A percentile compares a stretch with the other conserved stretches of the same genome.
Evolutionary conservation across 2,113 vertebrate species (phyloP).

Genomic region (Salvelinus sp.): DNA sequence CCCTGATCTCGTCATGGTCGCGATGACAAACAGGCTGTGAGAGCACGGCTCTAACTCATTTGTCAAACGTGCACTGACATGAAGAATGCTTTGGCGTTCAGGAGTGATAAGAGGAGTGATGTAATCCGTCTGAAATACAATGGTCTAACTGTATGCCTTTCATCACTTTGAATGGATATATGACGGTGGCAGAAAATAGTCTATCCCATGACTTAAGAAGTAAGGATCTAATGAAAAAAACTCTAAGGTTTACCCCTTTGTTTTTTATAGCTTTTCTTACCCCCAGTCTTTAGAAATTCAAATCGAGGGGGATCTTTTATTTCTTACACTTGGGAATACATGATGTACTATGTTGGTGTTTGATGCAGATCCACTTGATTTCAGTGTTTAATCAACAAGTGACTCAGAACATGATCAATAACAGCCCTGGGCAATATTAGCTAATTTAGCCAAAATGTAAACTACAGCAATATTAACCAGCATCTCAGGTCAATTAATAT

Average conservation of each 20-base stretch:
- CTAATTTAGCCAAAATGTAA: background rate
- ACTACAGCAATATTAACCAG: no score
- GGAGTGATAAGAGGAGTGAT: constrained; percentile 47
- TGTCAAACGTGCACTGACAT: constrained; percentile 58
- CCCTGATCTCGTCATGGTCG: constrained; percentile 37
- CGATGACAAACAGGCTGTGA: constrained; percentile 62
- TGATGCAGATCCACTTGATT: background rate
- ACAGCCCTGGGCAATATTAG: background rate
- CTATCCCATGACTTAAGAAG: background rate
- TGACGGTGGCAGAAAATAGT: constrained; percentile 23
- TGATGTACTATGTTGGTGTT: no score
- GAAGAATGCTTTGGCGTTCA: constrained; percentile 56
- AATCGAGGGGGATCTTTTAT: no score
- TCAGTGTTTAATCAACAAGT: background rate
- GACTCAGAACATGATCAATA: background rate
- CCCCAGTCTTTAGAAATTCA: background rate
- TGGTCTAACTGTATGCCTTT: constrained; percentile 49
- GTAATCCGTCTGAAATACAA: constrained; percentile 57
- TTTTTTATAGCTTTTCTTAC: background rate
- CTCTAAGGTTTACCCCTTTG: background rate
- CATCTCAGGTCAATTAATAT: no score
- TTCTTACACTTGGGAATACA: no score
- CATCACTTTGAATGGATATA: constrained; percentile 44
- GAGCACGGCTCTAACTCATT: constrained; percentile 42
- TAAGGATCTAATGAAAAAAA: no score